Conservation (phyloP, 2,888 invertebrate genomes). For the Nephrocerus scutellatus region DNA sequence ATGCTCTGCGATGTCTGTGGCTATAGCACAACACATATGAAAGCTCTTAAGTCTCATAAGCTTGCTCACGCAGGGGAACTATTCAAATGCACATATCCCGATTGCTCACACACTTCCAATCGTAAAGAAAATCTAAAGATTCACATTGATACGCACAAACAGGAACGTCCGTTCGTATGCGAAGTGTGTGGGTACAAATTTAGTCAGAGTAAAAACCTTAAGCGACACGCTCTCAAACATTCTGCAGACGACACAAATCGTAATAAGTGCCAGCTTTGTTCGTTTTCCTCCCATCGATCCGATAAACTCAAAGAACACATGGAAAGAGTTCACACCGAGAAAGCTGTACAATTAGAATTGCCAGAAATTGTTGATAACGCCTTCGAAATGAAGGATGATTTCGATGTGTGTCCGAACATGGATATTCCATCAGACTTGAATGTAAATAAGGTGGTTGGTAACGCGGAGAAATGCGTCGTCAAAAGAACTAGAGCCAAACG, state of each 20-base stretch:
- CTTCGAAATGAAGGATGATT: conserved; percentile 38
- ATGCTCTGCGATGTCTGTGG: conserved; percentile 55
- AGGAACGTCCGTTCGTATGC: conserved; percentile 53
- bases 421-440: too few relatives aligned
- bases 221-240: conserved; percentile 40
- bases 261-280: conserved; percentile 48
- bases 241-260: conserved; percentile 34
- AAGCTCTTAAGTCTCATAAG: conserved; percentile 51
- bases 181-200: conserved; percentile 54
- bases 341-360: conserved; percentile 39
- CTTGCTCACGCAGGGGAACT: conserved; percentile 50
- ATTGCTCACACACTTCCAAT: conserved; percentile 48
- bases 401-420: conserved; percentile 31
- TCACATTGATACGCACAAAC: conserved; percentile 52
- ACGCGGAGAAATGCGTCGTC: too few relatives aligned
- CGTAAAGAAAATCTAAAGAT: conserved; percentile 52
- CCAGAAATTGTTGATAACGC: conserved; percentile 40
- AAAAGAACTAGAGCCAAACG: too few relatives aligned
- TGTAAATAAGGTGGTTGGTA: too few relatives aligned
- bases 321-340: conserved; percentile 41
- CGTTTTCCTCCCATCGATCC: conserved; percentile 49
- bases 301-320: conserved; percentile 53
- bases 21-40: conserved; percentile 53
- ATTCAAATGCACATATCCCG: conserved; percentile 49
- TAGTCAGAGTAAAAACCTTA: conserved; percentile 52